Evolutionary conservation across 2,113 vertebrate genomes (phyloP), one percentile per base, ranked within the genome.

Genomic region (Cyprinodon tularosa): DNA sequence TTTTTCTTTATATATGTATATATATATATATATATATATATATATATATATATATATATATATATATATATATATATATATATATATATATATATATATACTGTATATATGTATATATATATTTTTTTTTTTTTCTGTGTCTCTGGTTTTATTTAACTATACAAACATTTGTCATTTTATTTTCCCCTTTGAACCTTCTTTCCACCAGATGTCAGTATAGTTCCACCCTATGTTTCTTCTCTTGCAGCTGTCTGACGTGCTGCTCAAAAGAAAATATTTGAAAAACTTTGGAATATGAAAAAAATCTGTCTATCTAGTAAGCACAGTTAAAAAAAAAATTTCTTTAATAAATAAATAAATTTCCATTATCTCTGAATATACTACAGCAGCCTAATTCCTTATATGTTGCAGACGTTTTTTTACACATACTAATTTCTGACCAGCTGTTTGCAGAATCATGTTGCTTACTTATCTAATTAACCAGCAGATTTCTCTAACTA

Each of bases 141-240:
- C 12, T 45, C 17, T 53, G 7, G 0, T 10, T 8, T 57, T 57
- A n/a, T 20, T 42, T 42, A 9, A 42, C 42, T 42, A 42, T 42
- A 57, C 15, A 57, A 1, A 57, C 20, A 57, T 6, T 57, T n/a
- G 15, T 12, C 7, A 2, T 22, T 66, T 39, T 39, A 12, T 14
- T 38, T 38, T 14, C 36, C 7, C 10, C 1, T 63, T 63, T 38
- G 2, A 4, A 6, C 22, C 9, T 45, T 44, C 44, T 47, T 0
- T 3, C 86, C 90, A 86, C 71, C 22, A 90, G 88, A 68, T 83
- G 88, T 84, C 90, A 85, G 82, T 61, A 20, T 71, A 68, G 44
- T 17, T 38, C 45, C 70, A 61, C 38, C 7, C 1, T 36, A 45
- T 11, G 15, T 45, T 50, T 3, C 3, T 22, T 8, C 4, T 80